phyloP scores from a whole-genome alignment of 2,113 vertebrate species.

The Raphicerus campestris region DNA sequence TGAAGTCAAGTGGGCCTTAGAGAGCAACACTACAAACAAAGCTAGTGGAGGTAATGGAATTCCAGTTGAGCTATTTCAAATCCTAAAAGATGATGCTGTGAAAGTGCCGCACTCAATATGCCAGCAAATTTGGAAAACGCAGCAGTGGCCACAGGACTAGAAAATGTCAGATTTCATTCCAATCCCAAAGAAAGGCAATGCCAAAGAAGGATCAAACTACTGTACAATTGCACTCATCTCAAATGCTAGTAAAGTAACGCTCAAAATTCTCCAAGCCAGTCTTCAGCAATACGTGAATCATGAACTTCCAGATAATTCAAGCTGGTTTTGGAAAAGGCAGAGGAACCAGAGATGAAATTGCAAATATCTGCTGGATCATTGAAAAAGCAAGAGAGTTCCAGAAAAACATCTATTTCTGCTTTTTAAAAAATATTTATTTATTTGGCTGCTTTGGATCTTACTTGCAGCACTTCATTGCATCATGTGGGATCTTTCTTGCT shows the following conservation, averaged over 20 bases:
- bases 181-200: no score
- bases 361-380: neutral
- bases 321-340: neutral
- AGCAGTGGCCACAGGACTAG: no score
- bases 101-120: no score
- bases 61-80: neutral
- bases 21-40: neutral
- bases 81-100: neutral
- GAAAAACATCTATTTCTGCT: neutral
- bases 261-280: no score
- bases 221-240: no score
- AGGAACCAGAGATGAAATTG: neutral
- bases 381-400: neutral
- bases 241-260: no score
- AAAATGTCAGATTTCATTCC: no score
- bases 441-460: neutral
- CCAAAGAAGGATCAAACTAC: neutral
- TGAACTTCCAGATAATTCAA: no score
- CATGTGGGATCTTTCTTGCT: neutral
- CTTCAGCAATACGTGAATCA: no score
- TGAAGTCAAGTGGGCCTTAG: neutral
- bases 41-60: neutral
- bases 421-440: neutral
- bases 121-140: no score
- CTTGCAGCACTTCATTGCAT: neutral